A percentile compares a stretch with the other conserved stretches of the same genome.
Evolutionary conservation across 2,113 vertebrate genomes (phyloP).

Genomic region (Rhynchomys soricoides): DNA sequence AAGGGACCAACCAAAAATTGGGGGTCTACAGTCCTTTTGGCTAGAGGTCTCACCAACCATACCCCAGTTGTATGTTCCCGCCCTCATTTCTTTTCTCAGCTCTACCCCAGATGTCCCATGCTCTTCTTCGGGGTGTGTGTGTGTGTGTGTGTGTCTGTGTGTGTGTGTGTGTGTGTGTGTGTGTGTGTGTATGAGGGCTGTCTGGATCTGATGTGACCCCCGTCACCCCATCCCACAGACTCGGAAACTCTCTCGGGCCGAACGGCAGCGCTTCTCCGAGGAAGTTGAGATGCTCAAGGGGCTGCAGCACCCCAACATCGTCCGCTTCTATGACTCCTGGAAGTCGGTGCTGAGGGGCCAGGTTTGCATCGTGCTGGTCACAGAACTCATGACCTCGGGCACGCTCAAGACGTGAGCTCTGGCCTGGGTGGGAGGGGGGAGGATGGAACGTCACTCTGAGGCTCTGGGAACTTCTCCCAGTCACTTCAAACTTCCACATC

Average conservation of each 20-base stretch:
- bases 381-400: conserved; percentile 97
- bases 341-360: conserved; percentile 91
- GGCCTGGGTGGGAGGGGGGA: neutral
- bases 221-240: conserved; percentile 84
- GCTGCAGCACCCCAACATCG: conserved; percentile 97
- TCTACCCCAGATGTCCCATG: neutral
- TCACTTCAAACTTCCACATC: neutral
- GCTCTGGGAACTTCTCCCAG: neutral
- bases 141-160: too few species aligned
- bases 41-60: accelerated
- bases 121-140: accelerated
- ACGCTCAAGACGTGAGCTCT: conserved; percentile 96
- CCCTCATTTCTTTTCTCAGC: neutral
- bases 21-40: neutral
- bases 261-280: conserved; percentile 94
- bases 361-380: conserved; percentile 95
- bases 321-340: conserved; percentile 98
- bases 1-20: neutral
- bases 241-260: conserved; percentile 89
- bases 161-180: too few species aligned
- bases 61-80: neutral
- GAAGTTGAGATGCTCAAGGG: conserved; percentile 98
- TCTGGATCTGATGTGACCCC: neutral
- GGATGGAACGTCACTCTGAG: neutral
- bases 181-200: too few species aligned